A percentile compares a stretch with the other conserved stretches of the same genome.
phyloP scores from a whole-genome alignment of 1,140 invertebrate genomes.

The Pinna nobilis region DNA sequence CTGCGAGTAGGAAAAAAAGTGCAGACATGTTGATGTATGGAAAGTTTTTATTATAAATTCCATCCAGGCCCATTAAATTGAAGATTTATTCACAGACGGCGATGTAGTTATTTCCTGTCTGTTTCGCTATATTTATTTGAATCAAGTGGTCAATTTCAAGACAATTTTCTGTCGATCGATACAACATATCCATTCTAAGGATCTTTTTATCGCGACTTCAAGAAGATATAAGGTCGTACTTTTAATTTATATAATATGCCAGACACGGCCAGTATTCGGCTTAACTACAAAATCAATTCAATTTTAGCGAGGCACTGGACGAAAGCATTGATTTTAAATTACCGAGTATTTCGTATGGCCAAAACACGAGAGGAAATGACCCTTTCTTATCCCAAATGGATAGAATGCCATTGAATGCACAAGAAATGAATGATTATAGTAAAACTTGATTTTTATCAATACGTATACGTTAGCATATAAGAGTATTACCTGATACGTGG shows the following conservation, averaged over 20 bases:
- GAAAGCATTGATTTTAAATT: background rate
- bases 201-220: slow-evolving; percentile 2
- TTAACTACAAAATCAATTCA: slow-evolving; percentile 10
- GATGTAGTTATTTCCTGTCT: slow-evolving; percentile 22
- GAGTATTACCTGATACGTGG: no score
- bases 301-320: slow-evolving; percentile 4
- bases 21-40: no score
- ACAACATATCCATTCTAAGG: background rate
- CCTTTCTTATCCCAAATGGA: no score
- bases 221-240: background rate
- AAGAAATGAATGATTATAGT: no score
- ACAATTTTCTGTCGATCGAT: slow-evolving; percentile 18
- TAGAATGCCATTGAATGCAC: no score
- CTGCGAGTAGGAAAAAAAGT: no score
- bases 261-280: slow-evolving; percentile 3
- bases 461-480: no score
- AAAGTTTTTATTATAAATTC: no score
- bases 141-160: slow-evolving; percentile 32
- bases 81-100: slow-evolving; percentile 25
- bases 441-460: no score
- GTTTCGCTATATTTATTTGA: slow-evolving; percentile 19
- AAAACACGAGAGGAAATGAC: no score
- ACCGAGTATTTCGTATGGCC: background rate
- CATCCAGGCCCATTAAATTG: slow-evolving; percentile 30
- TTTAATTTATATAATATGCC: slow-evolving; percentile 11